Percentiles rank a stretch among this genome's conserved stretches.
Evolutionary conservation across 2,888 invertebrate genomes (phyloP).

Genomic region (Therioaphis trifolii): DNA sequence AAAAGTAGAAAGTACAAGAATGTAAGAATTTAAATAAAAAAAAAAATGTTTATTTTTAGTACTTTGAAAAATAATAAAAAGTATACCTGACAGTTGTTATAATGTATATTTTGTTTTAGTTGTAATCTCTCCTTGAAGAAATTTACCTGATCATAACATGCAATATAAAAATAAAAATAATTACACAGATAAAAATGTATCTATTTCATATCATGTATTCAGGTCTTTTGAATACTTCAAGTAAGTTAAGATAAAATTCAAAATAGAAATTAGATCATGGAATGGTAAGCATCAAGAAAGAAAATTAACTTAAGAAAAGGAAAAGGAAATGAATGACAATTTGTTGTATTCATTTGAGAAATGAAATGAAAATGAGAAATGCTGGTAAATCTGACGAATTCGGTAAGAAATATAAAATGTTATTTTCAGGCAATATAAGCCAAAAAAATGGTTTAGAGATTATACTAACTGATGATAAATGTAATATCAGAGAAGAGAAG

Average conservation of each 20-base stretch:
- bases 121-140: conserved; percentile 34
- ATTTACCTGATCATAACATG: neutral
- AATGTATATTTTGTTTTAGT: conserved; percentile 8
- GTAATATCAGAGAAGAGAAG: neutral
- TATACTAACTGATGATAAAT: conserved; percentile 35
- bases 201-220: neutral
- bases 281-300: neutral
- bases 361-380: neutral
- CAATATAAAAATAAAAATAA: neutral
- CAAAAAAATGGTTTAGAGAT: neutral
- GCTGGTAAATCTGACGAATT: conserved; percentile 14
- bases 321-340: conserved; percentile 1
- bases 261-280: neutral
- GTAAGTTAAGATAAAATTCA: neutral
- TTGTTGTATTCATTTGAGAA: neutral
- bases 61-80: neutral
- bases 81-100: conserved; percentile 15
- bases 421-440: conserved; percentile 24
- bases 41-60: neutral
- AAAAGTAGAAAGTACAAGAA: no score
- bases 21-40: neutral
- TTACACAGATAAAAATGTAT: neutral
- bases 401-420: conserved; percentile 11
- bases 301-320: neutral
- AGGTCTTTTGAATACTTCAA: neutral